Percentiles rank a stretch among this genome's conserved stretches.
phyloP scores from a whole-genome alignment of 2,888 invertebrate species.

The Drosophila kanekoi region DNA sequence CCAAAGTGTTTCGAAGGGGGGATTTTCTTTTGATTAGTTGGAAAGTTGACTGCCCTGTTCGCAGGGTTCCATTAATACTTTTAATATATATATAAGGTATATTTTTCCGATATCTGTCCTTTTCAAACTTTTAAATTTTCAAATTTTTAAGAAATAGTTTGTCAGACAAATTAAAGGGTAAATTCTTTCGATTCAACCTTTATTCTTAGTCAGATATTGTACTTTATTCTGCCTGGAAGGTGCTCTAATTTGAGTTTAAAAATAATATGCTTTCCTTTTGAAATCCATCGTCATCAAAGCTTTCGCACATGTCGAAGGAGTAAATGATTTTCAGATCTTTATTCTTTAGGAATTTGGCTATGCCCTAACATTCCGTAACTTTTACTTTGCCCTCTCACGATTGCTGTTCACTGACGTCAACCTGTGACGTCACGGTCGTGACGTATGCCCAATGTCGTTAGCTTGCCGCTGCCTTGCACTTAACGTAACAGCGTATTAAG shows the following conservation, averaged over 20 bases:
- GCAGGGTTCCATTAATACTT: too few species aligned
- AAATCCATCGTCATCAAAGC: too few species aligned
- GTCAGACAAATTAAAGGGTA: too few species aligned
- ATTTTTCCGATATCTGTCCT: too few species aligned
- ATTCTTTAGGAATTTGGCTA: background rate
- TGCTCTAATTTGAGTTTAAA: background rate
- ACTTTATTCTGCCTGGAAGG: too few species aligned
- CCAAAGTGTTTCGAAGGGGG: background rate
- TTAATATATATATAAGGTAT: background rate
- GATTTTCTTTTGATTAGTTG: background rate
- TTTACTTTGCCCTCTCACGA: constrained; percentile 18
- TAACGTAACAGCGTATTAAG: background rate
- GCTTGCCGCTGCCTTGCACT: constrained; percentile 16
- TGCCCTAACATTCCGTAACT: constrained; percentile 30
- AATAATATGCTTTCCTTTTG: background rate
- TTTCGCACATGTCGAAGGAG: too few species aligned
- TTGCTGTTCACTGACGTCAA: constrained; percentile 69
- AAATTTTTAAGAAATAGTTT: too few species aligned
- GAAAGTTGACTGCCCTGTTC: background rate
- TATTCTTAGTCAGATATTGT: too few species aligned
- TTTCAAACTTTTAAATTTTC: too few species aligned
- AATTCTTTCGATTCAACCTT: too few species aligned
- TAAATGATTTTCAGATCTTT: background rate
- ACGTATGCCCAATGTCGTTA: constrained; percentile 53
- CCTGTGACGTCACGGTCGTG: constrained; percentile 68